Percentiles rank a stretch among this genome's conserved stretches.
Conservation (phyloP, 2,113 vertebrate genomes). For the Antigone vipio region DNA sequence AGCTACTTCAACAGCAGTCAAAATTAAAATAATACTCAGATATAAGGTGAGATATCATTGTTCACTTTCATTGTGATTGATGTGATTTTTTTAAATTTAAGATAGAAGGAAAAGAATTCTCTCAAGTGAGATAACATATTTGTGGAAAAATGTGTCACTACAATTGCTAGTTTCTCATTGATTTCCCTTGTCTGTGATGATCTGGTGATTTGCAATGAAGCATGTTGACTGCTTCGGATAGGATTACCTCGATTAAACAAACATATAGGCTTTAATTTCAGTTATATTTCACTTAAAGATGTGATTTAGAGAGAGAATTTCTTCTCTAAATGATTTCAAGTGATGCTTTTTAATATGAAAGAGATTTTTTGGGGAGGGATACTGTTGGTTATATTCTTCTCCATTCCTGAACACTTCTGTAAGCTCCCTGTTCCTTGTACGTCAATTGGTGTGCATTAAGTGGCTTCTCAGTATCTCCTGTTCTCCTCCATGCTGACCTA, state of each 20-base stretch:
- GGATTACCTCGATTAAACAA: background rate
- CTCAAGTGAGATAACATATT: background rate
- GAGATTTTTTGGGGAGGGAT: background rate
- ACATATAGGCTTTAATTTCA: background rate
- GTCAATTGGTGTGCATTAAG: fast-evolving
- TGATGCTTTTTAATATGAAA: background rate
- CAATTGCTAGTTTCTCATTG: background rate
- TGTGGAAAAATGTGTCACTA: background rate
- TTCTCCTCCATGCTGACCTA: background rate
- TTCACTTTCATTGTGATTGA: background rate
- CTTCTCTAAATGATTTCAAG: background rate
- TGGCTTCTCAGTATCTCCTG: background rate
- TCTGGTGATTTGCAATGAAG: background rate
- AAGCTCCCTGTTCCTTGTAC: background rate
- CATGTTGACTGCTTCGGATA: background rate
- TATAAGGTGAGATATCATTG: background rate
- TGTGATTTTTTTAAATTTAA: background rate
- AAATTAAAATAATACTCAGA: background rate
- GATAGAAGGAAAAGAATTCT: background rate
- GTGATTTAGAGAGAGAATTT: background rate
- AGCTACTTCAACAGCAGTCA: background rate
- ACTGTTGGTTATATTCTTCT: background rate
- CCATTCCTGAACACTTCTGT: background rate
- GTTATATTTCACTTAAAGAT: background rate
- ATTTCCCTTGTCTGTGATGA: background rate